Base-by-base conservation (phyloP, 2,113 vertebrate species). In the Carettochelys insculpta region DNA sequence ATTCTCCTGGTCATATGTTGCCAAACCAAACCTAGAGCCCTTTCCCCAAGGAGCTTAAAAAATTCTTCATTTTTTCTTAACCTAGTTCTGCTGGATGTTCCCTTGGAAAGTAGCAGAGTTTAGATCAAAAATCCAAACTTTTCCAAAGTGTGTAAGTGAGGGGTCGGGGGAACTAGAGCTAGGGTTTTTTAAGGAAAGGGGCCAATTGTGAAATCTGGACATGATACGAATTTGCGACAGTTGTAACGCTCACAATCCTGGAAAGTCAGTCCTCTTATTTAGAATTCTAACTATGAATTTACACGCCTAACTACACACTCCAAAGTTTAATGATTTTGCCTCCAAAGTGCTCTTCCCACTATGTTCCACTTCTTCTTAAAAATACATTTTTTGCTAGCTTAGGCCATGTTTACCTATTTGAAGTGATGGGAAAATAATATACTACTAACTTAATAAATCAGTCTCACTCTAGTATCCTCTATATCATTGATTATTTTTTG, bases 11-110 rank as follows among this genome's bases (percentile, higher is more conserved):
- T 29, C 12, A 68, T 77, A 47, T 2, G 45, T 11, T 83, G 48
- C 1, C 3, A 47, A 6, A 16, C n/a, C 52, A 3, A 82, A 48
- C 16, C 11, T 56, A 47, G 9, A 52, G 6, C 11, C 45, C 0
- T 0, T 38, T 86, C 48, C 51, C 76, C 17, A 88, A 11, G 25
- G 12, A 91, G 52, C 7, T 43, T 24, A 78, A 43, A 43, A 65
- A 1, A 43, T 43, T 43, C 11, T 43, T 24, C 41, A 6, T 75
- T n/a, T 75, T 45, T 75, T 45, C 71, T 73, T 24, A 43, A 7
- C 25, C 25, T 45, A 5, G 41, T 45, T 73, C 25, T 45, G 22
- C n/a, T 38, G n/a, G 19, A 22, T 75, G 41, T 45, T 75, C 45
- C 41, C 25, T 45, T 75, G 12, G 41, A 75, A 75, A 68, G 19